Evolutionary conservation across 2,797 vertebrate species (phyloP).

Genomic region (Lycodopsis pacificus): DNA sequence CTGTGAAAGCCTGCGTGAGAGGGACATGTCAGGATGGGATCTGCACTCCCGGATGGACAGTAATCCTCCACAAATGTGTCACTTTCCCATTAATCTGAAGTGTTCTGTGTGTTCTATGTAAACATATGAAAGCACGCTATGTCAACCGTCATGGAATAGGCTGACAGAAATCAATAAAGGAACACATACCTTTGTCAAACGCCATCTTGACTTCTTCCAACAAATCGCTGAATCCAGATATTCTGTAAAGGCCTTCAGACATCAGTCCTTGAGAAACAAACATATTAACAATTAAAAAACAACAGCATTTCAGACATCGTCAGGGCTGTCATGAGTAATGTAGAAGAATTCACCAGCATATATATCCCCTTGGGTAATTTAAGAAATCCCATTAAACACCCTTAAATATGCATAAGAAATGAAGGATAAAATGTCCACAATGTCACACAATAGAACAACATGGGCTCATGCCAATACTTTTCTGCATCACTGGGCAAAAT

Average conservation of each 20-base stretch:
- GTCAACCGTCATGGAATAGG: conserved; percentile 5
- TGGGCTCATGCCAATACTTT: conserved; percentile 73
- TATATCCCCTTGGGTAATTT: conserved; percentile 48
- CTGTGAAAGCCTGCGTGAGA: conserved; percentile 49
- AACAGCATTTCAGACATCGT: conserved; percentile 54
- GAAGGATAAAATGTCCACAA: conserved; percentile 59
- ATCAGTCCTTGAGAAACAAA: conserved; percentile 88
- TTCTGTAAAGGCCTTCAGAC: conserved; percentile 97
- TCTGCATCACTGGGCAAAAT: conserved; percentile 75
- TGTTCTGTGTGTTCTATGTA: conserved; percentile 37
- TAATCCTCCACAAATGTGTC: conserved; percentile 76
- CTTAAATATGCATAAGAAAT: conserved; percentile 73
- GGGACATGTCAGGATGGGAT: conserved; percentile 41
- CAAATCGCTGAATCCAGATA: conserved; percentile 98
- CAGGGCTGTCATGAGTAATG: conserved; percentile 42
- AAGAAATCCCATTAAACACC: conserved; percentile 59
- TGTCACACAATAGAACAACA: conserved; percentile 62
- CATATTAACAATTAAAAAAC: conserved; percentile 14
- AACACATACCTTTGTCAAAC: conserved; percentile 94
- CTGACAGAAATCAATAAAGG: conserved; percentile 45
- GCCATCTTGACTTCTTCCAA: conserved; percentile 98
- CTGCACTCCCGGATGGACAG: conserved; percentile 63
- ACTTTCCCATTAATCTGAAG: conserved; percentile 74
- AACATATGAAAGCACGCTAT: conserved; percentile 45
- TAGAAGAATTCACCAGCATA: conserved; percentile 45